Evolutionary conservation across 2,797 vertebrate species (phyloP), one percentile per base, ranked within the genome.

Genomic region (Octomys mimax): DNA sequence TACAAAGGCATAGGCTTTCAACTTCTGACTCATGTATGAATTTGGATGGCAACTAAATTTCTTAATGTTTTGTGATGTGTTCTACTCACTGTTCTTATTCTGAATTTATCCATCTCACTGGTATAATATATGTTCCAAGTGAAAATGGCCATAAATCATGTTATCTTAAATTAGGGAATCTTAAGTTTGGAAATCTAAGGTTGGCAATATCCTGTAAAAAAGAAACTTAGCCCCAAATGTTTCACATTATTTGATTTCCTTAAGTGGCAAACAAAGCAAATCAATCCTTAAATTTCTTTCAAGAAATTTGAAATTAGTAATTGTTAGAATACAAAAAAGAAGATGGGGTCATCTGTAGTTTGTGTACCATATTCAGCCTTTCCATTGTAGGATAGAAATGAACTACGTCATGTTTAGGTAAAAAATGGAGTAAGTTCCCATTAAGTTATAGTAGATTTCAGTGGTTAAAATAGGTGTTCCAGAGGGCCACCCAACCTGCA

Each of bases 11-110:
- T 46, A 5, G 7, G 5, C 68, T 94, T 85, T 71, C 52, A 24
- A 21, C 42, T 62, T 84, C 3, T 81, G 59, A 73, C 22, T 6
- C 64, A 5, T 82, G 13, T 61, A 0, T 71, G 84, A 83, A 57
- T 68, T 92, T 89, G 19, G 13, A 19, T 82, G 36, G 10, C 5
- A 92, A 88, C 16, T 89, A 77, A 42, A 95, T 92, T 95, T 88
- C 12, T 77, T 87, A 5, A 7, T 84, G 1, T 68, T 89, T 89
- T 79, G 9, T 61, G 92, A 85, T 28, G 26, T 21, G 24, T 96
- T 82, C 36, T 90, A 18, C 36, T 71, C 78, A 78, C 70, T 28
- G 8, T 79, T 86, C 6, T 59, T 49, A 46, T 94, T 82, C 1
- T 26, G 59, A 84, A 66, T 36, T 95, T 93, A 33, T 52, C 57